These are phyloP conservation scores for Xiphophorus birchmanni DNA, from an alignment of 2,797 vertebrate species.

Conservation along the genomic window DNA sequence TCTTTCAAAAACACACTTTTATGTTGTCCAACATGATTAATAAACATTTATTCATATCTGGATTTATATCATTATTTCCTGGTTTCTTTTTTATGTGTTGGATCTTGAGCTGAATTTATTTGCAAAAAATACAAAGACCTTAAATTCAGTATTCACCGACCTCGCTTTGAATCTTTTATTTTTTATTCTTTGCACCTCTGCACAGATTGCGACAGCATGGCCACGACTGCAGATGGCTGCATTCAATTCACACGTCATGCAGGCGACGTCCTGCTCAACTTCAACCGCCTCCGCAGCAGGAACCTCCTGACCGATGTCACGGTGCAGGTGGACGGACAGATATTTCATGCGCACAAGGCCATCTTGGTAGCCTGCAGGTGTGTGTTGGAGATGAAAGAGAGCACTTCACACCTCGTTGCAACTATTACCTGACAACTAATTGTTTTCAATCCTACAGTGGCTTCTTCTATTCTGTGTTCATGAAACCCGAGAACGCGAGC, in stretches of 20 bases:
- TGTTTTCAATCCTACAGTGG: constrained; percentile 79
- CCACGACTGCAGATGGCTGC: constrained; percentile 89
- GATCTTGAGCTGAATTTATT: not conserved
- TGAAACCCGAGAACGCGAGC: constrained; percentile 90
- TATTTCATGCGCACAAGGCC: constrained; percentile 93
- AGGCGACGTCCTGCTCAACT: constrained; percentile 93
- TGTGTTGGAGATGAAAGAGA: constrained; percentile 19
- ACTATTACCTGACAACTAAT: not conserved
- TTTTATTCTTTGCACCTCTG: too few relatives aligned
- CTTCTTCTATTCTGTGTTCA: constrained; percentile 97
- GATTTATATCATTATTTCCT: not conserved
- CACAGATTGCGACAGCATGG: constrained; percentile 83
- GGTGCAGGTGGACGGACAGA: constrained; percentile 89
- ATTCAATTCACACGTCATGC: constrained; percentile 97
- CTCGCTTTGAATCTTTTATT: not conserved
- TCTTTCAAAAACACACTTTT: not conserved
- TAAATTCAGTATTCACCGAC: not conserved
- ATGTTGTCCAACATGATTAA: not conserved
- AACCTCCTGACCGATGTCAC: constrained; percentile 93
- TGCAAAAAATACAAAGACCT: not conserved
- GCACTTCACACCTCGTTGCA: not conserved
- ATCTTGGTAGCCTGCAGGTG: constrained; percentile 98
- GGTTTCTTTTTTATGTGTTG: not conserved
- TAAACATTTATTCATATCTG: not conserved
- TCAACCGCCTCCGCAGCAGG: constrained; percentile 92